Conservation (phyloP, 2,113 vertebrate genomes). For the human (Homo sapiens) region DNA sequence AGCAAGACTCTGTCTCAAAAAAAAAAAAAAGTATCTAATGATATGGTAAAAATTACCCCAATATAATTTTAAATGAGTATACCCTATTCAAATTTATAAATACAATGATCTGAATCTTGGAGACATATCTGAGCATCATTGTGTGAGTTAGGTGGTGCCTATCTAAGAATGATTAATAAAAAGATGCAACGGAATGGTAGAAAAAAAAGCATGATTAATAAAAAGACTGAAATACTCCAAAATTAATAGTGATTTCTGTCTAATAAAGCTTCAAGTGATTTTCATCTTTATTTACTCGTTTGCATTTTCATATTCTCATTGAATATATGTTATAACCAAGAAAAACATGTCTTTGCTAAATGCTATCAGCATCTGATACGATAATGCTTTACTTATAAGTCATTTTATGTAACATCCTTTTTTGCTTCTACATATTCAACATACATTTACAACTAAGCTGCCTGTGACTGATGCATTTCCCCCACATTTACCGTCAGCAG, state of each 20-base stretch:
- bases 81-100: neutral
- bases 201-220: neutral
- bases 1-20: no score
- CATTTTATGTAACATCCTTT: neutral
- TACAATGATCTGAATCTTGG: neutral
- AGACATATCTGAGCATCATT: neutral
- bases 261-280: neutral
- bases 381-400: neutral
- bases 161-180: neutral
- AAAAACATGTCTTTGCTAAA: neutral
- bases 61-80: neutral
- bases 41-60: neutral
- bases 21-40: neutral
- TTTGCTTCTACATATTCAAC: neutral
- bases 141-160: neutral
- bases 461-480: neutral
- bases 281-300: neutral
- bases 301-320: constrained; percentile 7
- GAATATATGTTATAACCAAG: neutral
- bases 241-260: neutral
- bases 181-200: neutral
- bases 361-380: neutral
- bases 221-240: constrained; percentile 21
- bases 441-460: neutral
- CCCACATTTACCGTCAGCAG: constrained; percentile 87